Base-by-base conservation (phyloP, 2,113 vertebrate genomes). In the Percina caprodes region DNA sequence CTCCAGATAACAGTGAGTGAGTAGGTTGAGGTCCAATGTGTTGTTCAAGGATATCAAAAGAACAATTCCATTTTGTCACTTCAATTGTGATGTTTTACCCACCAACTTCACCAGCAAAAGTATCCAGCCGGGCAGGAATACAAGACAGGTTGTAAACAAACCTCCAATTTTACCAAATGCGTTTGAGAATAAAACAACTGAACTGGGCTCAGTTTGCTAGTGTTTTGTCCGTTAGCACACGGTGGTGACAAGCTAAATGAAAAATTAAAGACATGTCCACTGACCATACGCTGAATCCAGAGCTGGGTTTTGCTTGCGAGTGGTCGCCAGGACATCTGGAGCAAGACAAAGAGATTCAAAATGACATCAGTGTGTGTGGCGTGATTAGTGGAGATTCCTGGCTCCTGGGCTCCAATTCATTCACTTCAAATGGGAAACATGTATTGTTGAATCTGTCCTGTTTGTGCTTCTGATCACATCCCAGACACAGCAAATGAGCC, bases 231-330 rank as follows among this genome's bases (percentile, higher is more conserved):
- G n/a, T 49, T 61, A 18, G 54, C 8, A 9, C 35, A 63, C 21
- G 45, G 26, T 19, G 15, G 24, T 10, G 30, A 69, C 18, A 23
- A 23, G 45, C 45, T 69, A 11, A 23, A 24, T 55, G 18, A 39
- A 23, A 74, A 33, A 69, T 42, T 10, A 54, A 68, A 72, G 39
- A 71, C 46, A 21, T 21, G 33, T 80, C 13, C 73, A 95, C 95
- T 96, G 80, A 96, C 96, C 96, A 63, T 96, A 96, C 61, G 95
- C 94, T 0, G 93, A 95, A 71, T 96, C 95, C 9, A 93, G 91
- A 0, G 92, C 91, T 3, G 94, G 84, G 88, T 95, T 95, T 52
- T 95, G 93, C 86, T 91, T 95, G 51, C 95, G 93, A 7, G 95
- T 95, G 12, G 96, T 95, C 4, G 95, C 93, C 92, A 94, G 86